Conservation (phyloP, 2,113 vertebrate species). For the Tragelaphus imberbis region DNA sequence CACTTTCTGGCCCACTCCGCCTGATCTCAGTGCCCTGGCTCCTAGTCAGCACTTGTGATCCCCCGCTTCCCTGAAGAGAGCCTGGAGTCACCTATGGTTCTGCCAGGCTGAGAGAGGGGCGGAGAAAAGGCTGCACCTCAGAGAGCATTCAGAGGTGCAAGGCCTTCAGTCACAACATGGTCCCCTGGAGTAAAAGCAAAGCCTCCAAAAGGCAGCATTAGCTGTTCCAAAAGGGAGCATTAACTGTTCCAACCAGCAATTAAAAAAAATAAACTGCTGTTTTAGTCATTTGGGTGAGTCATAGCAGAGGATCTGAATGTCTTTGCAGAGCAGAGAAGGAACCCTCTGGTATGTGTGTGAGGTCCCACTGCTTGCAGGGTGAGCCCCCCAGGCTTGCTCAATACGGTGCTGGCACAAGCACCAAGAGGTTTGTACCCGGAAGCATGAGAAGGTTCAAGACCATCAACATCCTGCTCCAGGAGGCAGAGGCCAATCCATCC, state of each 20-base stretch:
- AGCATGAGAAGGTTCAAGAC: not conserved
- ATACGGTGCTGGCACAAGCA: not conserved
- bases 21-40: not conserved
- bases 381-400: not conserved
- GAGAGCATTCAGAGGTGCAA: not conserved
- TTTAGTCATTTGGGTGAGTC: conserved; percentile 71
- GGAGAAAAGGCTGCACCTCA: not conserved
- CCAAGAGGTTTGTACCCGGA: not conserved
- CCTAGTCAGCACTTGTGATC: not conserved
- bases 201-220: conserved; percentile 41
- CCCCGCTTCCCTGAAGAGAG: not conserved
- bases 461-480: not conserved
- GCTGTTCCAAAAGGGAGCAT: conserved; percentile 1
- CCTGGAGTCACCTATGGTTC: not conserved
- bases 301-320: conserved; percentile 43
- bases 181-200: conserved; percentile 44
- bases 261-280: conserved; percentile 59
- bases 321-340: not conserved
- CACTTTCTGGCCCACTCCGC: not conserved
- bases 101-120: not conserved
- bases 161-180: conserved; percentile 57
- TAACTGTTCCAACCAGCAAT: conserved; percentile 64
- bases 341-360: not conserved
- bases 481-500: not conserved
- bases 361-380: not conserved